phyloP scores from a whole-genome alignment of 2,888 invertebrate genomes.

The Caenorhabditis doughertyi region DNA sequence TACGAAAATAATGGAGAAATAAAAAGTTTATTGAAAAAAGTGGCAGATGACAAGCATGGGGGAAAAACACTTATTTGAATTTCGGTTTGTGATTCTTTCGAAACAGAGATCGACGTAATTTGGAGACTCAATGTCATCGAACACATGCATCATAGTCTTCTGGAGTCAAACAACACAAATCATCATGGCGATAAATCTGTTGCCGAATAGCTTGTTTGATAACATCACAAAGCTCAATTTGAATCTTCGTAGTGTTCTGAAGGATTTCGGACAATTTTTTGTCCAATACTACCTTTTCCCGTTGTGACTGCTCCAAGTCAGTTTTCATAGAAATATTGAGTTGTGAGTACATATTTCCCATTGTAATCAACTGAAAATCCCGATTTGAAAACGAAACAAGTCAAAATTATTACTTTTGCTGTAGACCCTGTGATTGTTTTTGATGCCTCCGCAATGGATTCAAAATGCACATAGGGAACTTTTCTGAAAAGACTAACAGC shows the following conservation, averaged over 20 bases:
- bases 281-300: conserved; percentile 10
- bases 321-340: neutral
- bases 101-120: neutral
- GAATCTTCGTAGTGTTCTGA: conserved; percentile 22
- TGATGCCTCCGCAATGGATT: conserved; percentile 28
- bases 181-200: conserved; percentile 17
- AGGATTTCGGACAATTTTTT: conserved; percentile 14
- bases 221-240: conserved; percentile 32
- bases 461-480: conserved; percentile 36
- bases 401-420: conserved; percentile 4
- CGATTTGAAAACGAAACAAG: neutral
- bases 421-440: conserved; percentile 26
- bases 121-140: neutral
- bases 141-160: conserved; percentile 32
- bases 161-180: conserved; percentile 34
- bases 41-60: too few relatives aligned
- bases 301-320: conserved; percentile 22
- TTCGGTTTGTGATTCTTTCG: neutral
- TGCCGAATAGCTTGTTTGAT: conserved; percentile 34
- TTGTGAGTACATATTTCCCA: conserved; percentile 22
- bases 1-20: too few relatives aligned
- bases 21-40: too few relatives aligned
- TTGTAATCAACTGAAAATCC: conserved; percentile 19
- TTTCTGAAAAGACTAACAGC: conserved; percentile 28
- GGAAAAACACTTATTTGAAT: too few relatives aligned